Percentiles rank a stretch among this genome's conserved stretches.
phyloP scores from a whole-genome alignment of 2,113 vertebrate genomes.

The Dasypus novemcinctus region DNA sequence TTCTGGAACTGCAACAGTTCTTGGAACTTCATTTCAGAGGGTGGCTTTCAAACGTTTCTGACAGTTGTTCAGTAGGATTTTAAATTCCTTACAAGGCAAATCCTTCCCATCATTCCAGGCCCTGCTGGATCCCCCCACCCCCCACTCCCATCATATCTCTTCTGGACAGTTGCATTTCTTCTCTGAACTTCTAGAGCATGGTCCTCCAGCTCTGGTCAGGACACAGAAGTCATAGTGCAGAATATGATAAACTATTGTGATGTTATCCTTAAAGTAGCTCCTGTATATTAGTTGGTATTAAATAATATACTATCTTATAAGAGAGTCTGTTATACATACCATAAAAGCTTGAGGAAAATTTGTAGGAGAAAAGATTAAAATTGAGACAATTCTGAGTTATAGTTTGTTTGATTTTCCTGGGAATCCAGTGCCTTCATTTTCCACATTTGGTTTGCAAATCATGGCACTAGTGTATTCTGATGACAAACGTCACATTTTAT shows the following conservation, averaged over 20 bases:
- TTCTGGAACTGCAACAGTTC: not conserved
- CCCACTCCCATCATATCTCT: not conserved
- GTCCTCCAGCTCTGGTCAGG: not conserved
- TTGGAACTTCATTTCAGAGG: not conserved
- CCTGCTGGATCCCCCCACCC: not conserved
- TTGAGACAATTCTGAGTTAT: not conserved
- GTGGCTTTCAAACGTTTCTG: not conserved
- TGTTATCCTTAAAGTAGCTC: not conserved
- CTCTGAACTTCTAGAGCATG: not conserved
- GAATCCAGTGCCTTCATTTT: not conserved
- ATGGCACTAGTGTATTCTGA: not conserved
- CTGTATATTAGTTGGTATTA: not conserved
- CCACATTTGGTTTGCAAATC: not conserved
- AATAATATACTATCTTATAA: not conserved
- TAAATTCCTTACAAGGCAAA: not conserved
- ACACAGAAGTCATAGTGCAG: not conserved
- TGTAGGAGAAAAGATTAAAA: constrained; percentile 5
- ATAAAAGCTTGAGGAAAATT: not conserved
- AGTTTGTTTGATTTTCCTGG: not conserved
- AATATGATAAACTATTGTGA: not conserved
- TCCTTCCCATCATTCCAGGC: not conserved
- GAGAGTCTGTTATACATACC: not conserved
- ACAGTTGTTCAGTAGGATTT: not conserved
- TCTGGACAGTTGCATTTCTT: not conserved
- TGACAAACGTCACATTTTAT: not conserved